These are phyloP conservation scores for Bruchidius siliquastri DNA, from an alignment of 2,888 invertebrate species.

Conservation along the genomic window DNA sequence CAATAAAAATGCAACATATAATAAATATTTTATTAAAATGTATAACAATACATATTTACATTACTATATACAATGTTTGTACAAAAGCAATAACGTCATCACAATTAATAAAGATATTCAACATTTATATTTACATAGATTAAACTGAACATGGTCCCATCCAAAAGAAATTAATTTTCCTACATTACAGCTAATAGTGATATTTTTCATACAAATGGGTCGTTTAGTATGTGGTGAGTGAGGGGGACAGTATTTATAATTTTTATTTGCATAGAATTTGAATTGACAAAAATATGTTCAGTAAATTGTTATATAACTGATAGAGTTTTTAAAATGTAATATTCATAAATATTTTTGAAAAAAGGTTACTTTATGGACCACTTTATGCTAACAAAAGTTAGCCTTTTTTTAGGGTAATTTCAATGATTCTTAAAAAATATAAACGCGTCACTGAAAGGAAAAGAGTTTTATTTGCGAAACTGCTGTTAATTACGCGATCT, in stretches of 20 bases:
- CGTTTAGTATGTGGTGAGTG: neutral
- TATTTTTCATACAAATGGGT: neutral
- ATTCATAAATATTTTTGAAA: too few relatives aligned
- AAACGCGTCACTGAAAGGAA: too few relatives aligned
- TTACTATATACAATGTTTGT: constrained; percentile 18
- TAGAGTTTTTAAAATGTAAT: too few relatives aligned
- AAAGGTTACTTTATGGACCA: too few relatives aligned
- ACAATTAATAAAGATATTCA: neutral
- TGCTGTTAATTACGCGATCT: too few relatives aligned
- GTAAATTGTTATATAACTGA: too few relatives aligned
- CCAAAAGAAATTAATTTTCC: neutral
- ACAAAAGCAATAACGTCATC: constrained; percentile 17
- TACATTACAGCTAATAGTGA: neutral
- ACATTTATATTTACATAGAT: neutral
- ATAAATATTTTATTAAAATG: constrained; percentile 22
- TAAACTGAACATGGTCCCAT: neutral
- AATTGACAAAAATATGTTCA: too few relatives aligned
- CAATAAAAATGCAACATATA: constrained; percentile 5
- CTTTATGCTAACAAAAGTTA: too few relatives aligned
- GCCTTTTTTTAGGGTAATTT: too few relatives aligned
- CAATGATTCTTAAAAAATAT: too few relatives aligned
- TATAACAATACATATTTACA: constrained; percentile 21
- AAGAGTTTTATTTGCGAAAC: too few relatives aligned
- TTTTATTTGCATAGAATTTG: too few relatives aligned
- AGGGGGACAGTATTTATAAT: neutral